Percentiles rank a stretch among this genome's conserved stretches.
Conservation (phyloP, 1,140 invertebrate species). For the Aethina tumida region DNA sequence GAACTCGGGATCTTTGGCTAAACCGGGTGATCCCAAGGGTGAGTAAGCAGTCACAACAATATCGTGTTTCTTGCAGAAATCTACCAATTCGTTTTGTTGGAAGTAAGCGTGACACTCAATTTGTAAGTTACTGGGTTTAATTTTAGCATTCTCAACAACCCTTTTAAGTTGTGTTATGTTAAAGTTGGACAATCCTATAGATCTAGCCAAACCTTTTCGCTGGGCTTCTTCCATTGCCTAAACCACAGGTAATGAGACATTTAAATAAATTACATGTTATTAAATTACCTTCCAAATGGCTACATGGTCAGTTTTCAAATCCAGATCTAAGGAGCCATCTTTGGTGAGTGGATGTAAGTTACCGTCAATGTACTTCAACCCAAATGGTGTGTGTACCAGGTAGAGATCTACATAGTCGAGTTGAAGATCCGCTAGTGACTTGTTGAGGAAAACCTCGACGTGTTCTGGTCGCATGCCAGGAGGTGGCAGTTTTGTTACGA, state of each 20-base stretch:
- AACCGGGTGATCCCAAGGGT: conserved; percentile 64
- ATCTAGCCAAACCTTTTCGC: conserved; percentile 48
- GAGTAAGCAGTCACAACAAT: conserved; percentile 74
- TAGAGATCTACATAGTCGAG: conserved; percentile 79
- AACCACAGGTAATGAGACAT: conserved; percentile 7
- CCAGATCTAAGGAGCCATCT: conserved; percentile 53
- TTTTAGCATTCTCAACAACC: conserved; percentile 50
- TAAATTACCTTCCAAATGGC: neutral
- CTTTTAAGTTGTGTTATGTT: conserved; percentile 55
- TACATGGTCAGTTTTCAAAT: conserved; percentile 32
- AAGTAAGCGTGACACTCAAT: conserved; percentile 74
- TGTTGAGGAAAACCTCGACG: conserved; percentile 60
- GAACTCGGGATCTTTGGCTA: conserved; percentile 28
- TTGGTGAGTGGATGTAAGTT: conserved; percentile 39
- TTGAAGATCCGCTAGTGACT: conserved; percentile 62
- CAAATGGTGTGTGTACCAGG: conserved; percentile 72
- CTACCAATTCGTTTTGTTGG: conserved; percentile 64
- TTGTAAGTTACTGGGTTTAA: conserved; percentile 62
- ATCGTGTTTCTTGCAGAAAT: conserved; percentile 58
- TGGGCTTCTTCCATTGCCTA: conserved; percentile 67
- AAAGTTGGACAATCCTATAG: conserved; percentile 72
- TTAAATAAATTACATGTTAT: neutral
- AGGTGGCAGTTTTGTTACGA: conserved; percentile 67
- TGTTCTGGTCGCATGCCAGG: conserved; percentile 46
- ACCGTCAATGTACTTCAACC: conserved; percentile 43